Evolutionary conservation across 1,140 invertebrate genomes (phyloP), one percentile per base, ranked within the genome.

Genomic region (Macrobrachium nipponense): DNA sequence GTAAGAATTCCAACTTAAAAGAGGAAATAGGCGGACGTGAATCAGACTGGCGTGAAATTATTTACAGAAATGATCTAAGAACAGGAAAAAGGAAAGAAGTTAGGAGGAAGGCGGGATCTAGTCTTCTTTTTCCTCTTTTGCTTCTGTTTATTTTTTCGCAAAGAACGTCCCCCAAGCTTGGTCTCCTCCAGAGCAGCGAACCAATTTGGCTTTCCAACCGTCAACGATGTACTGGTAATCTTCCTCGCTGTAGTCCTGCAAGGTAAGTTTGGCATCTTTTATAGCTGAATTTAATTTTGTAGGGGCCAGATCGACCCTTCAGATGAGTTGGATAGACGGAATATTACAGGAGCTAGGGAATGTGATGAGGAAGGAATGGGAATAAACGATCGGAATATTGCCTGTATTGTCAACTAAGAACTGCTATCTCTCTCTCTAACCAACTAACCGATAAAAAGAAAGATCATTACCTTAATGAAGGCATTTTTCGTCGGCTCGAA

Each of bases 121-220:
- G n/a, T n/a, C n/a, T n/a, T n/a, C n/a, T n/a, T n/a, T n/a, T n/a
- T n/a, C n/a, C 4, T 36, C 27, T 36, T 36, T 4, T 36, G 1
- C 27, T 36, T 36, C 27, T 66, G 82, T 86, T 51, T 88, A 89
- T 86, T 91, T 91, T 12, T 36, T 87, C 14, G 90, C 91, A 15
- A 89, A 85, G 87, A 93, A 93, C 8, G 92, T 89, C 12, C 93
- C 93, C 93, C 93, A 93, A 73, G 91, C 90, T 89, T 93, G 93
- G 89, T 93, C 92, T 14, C 93, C 92, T 23, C 89, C 89, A 43
- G 64, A 83, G 73, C 91, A 92, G 64, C 93, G 90, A 20, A 89
- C 89, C n/a, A 93, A 72, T 87, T 93, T 94, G 14, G 91, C 90
- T 78, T 91, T 91, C 93, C 93, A 94, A 17, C 93, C 93, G 59